A percentile compares a stretch with the other conserved stretches of the same genome.
phyloP scores from a whole-genome alignment of 2,113 vertebrate species.

The Myiozetetes cayanensis region DNA sequence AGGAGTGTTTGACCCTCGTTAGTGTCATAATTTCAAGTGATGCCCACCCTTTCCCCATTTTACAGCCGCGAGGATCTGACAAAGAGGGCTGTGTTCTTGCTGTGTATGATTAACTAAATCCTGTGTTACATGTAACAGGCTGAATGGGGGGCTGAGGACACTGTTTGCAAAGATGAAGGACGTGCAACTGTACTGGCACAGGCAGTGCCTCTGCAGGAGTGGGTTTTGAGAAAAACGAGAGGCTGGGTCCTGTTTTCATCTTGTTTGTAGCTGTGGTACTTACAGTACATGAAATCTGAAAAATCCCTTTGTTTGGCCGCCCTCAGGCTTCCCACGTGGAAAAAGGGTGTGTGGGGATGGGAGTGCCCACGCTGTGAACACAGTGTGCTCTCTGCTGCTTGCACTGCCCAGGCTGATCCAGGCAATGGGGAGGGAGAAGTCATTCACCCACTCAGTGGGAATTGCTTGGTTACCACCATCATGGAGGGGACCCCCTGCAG shows the following conservation, averaged over 20 bases:
- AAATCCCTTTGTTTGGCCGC: conserved; percentile 29
- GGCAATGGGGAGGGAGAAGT: not conserved
- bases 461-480: not conserved
- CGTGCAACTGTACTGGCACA: not conserved
- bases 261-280: not conserved
- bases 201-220: not conserved
- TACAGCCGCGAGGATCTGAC: not conserved
- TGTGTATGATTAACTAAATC: conserved; percentile 25
- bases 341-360: conserved; percentile 37
- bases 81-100: conserved; percentile 34
- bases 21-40: not conserved
- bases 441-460: accelerated
- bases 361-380: not conserved
- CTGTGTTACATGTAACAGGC: not conserved
- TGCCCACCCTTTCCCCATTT: not conserved
- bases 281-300: not conserved
- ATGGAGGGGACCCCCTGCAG: not conserved
- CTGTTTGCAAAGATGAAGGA: conserved; percentile 13
- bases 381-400: not conserved
- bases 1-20: not conserved
- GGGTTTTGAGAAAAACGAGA: not conserved
- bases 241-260: not conserved
- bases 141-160: not conserved
- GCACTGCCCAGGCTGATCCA: accelerated
- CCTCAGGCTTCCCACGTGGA: not conserved